Evolutionary conservation across 1,140 invertebrate species (phyloP), one percentile per base, ranked within the genome.

Genomic region (Trinorchestia longiramus): DNA sequence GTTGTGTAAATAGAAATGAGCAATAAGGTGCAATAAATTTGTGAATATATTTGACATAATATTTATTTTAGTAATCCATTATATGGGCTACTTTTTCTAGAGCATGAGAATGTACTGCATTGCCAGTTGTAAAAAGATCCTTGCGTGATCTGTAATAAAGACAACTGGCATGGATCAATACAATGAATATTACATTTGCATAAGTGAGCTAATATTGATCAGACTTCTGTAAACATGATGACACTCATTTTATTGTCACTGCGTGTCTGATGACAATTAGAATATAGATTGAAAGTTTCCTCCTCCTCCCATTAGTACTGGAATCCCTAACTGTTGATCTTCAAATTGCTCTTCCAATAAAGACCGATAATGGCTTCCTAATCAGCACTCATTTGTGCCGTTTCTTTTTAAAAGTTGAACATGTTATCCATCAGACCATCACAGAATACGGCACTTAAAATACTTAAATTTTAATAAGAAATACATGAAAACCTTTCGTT

Each of bases 311-410:
- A 57, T 43, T 95, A 43, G 43, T 88, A 47, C 95, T 88, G 96
- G 96, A 43, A 96, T 96, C 53, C 95, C 43, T 95, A 43, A 77
- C 62, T 45, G 95, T 43, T 42, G 43, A 43, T 95, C 95, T 43
- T 45, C 95, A 95, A 87, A 36, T 77, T 87, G 62, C 15, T 87
- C 62, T 47, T 42, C 77, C 42, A 45, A 95, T 77, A 4, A 42
- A 95, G 28, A 23, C 42, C 95, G 42, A 77, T 44, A 87, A 87
- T 43, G 23, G 43, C 95, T 17, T 8, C 3, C 41, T 87, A 95
- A 87, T 19, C 40, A 87, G 41, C 95, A 62, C n/a, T 43, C 53
- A 87, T 28, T 95, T 36, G 57, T 53, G 47, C 19, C 6, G 47
- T 53, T 53, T 53, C 19, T 19, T 53, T 19, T 53, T 53, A 11